Base-by-base conservation (phyloP, 1,140 invertebrate genomes). In the Ceratina calcarata region DNA sequence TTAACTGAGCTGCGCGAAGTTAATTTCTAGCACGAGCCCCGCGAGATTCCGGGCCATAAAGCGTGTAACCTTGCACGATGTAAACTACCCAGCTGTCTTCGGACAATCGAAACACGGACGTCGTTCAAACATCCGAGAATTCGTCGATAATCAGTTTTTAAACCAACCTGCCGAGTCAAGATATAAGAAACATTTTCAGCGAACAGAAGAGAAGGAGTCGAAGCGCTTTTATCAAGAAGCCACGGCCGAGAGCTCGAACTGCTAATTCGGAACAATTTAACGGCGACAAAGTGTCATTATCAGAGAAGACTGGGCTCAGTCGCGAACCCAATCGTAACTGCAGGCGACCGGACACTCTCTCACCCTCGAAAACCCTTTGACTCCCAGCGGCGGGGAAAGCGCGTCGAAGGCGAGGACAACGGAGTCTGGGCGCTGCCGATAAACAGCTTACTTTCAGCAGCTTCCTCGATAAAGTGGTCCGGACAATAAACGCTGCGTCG, bases 371-470 rank as follows among this genome's bases (percentile, higher is more conserved):
- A 45, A 15, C 27, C n/a, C 2, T 78, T 74, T 65, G 78, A 66
- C 67, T 80, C 53, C 55, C 16, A 51, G 16, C 37, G 45, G 68
- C 71, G 65, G 58, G 62, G 16, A n/a, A 49, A 61, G 65, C 53
- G 60, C 51, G 61, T 49, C 58, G 58, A n/a, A 0, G 24, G 0
- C n/a, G 51, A 45, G 60, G n/a, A 67, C 71, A 55, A 37, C 49
- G 64, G 69, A 20, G 69, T 67, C 86, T 87, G 86, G 66, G 49
- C 74, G 60, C 74, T 73, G 80, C 73, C 83, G 86, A 87, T 87
- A 87, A 87, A 87, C 86, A 87, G 86, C 86, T 87, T 87, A 84
- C 82, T 84, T 87, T 87, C 82, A 78, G 65, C 58, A 67, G 73
- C 57, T 69, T 82, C 84, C 82, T 82, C 86, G 58, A 84, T 86